Conservation (phyloP, 53 echinoderm and acorn worm genomes). For the Paracentrotus lividus region DNA sequence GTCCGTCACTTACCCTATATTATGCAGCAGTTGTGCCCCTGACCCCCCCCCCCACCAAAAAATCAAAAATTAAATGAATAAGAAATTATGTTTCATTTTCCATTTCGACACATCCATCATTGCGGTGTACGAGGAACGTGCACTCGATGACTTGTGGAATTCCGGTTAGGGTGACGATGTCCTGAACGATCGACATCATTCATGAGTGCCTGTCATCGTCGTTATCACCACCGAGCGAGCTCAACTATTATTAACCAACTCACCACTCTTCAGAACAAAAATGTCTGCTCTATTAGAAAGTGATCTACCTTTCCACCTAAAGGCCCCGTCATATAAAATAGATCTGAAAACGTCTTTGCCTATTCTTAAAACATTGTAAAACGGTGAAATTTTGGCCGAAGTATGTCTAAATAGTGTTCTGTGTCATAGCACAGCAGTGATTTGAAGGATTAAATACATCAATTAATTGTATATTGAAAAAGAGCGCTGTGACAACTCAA, state of each 20-base stretch:
- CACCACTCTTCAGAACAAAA: not conserved
- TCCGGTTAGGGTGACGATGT: constrained; percentile 18
- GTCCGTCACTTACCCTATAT: not conserved
- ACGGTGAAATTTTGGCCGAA: too few species aligned
- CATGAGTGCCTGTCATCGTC: not conserved
- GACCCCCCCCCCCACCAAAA: too few species aligned
- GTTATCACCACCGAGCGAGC: not conserved
- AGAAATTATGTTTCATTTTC: not conserved
- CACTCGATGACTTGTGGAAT: not conserved
- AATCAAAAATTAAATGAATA: too few species aligned
- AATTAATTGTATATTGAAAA: too few species aligned
- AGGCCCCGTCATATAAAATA: not conserved
- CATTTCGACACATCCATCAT: not conserved
- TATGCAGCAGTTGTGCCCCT: not conserved
- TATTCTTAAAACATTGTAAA: too few species aligned
- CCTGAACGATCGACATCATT: constrained; percentile 27
- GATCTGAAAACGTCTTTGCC: too few species aligned
- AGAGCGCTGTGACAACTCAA: too few species aligned
- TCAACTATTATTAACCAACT: not conserved
- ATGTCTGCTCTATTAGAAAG: constrained; percentile 15
- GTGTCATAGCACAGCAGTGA: too few species aligned
- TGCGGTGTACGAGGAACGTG: not conserved
- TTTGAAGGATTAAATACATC: too few species aligned
- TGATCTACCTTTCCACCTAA: not conserved
- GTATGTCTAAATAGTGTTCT: too few species aligned